Evolutionary conservation across 1,140 invertebrate genomes (phyloP).

Genomic region (Drosophila lacteicornis): DNA sequence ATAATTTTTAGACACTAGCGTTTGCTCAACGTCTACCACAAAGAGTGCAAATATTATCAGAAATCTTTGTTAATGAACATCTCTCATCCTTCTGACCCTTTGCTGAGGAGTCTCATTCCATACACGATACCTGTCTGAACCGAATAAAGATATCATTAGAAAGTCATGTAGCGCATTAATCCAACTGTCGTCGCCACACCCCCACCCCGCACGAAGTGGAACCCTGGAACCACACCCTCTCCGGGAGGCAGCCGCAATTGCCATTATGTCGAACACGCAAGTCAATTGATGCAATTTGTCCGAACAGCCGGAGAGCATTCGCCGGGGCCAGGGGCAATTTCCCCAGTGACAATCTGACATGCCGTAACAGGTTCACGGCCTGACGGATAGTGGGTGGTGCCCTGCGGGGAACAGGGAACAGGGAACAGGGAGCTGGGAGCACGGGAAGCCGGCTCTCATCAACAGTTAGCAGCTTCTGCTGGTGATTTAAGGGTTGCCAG

Average conservation of each 20-base stretch:
- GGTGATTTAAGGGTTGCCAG: slow-evolving; percentile 78
- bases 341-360: slow-evolving; percentile 81
- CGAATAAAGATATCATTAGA: slow-evolving; percentile 79
- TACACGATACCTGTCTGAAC: slow-evolving; percentile 36
- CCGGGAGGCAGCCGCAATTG: slow-evolving; percentile 56
- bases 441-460: slow-evolving; percentile 53
- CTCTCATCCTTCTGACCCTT: not conserved
- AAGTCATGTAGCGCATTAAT: slow-evolving; percentile 81
- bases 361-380: slow-evolving; percentile 80
- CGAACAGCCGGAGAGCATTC: slow-evolving; percentile 52
- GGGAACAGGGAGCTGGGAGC: slow-evolving; percentile 7
- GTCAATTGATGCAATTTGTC: slow-evolving; percentile 84
- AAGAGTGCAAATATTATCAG: too few species aligned
- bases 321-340: slow-evolving; percentile 62
- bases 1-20: too few species aligned
- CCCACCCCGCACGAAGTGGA: slow-evolving; percentile 13
- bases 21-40: too few species aligned
- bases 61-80: not conserved
- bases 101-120: not conserved
- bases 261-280: slow-evolving; percentile 83
- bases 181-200: slow-evolving; percentile 68
- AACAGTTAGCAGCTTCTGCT: slow-evolving; percentile 75
- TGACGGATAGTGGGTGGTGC: slow-evolving; percentile 58
- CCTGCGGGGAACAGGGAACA: slow-evolving; percentile 30
- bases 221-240: slow-evolving; percentile 36